phyloP scores from a whole-genome alignment of 2,113 vertebrate genomes.

The Toxotes jaculatrix region DNA sequence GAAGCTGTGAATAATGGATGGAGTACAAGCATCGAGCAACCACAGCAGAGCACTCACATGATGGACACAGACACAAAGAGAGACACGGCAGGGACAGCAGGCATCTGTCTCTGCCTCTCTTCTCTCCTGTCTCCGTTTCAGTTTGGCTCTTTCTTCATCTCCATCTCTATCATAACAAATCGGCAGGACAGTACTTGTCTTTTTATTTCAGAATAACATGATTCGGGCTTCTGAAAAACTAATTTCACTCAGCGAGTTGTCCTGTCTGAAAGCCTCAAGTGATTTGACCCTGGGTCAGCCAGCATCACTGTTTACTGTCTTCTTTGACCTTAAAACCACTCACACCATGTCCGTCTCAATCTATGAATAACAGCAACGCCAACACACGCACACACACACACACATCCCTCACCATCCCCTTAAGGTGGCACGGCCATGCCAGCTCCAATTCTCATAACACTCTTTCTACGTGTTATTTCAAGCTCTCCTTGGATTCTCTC shows the following conservation, averaged over 20 bases:
- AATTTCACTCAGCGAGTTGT: conserved; percentile 13
- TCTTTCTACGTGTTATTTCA: conserved; percentile 40
- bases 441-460: conserved; percentile 45
- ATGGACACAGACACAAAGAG: conserved; percentile 51
- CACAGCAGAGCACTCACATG: conserved; percentile 25
- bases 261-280: conserved; percentile 24
- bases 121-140: neutral
- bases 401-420: conserved; percentile 25
- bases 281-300: conserved; percentile 2
- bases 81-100: conserved; percentile 8
- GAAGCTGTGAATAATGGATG: conserved; percentile 76
- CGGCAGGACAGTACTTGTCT: neutral
- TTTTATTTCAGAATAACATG: conserved; percentile 2
- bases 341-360: conserved; percentile 50
- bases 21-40: conserved; percentile 58
- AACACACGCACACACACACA: conserved; percentile 19
- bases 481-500: conserved; percentile 28
- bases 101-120: conserved; percentile 16
- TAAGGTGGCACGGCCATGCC: conserved; percentile 47
- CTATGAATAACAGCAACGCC: conserved; percentile 22
- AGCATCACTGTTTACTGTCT: conserved; percentile 24
- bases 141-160: neutral
- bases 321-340: conserved; percentile 63
- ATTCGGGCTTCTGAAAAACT: conserved; percentile 10
- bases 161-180: neutral